A percentile compares a stretch with the other conserved stretches of the same genome.
Conservation (phyloP, 2,888 invertebrate species). For the Troides helena region DNA sequence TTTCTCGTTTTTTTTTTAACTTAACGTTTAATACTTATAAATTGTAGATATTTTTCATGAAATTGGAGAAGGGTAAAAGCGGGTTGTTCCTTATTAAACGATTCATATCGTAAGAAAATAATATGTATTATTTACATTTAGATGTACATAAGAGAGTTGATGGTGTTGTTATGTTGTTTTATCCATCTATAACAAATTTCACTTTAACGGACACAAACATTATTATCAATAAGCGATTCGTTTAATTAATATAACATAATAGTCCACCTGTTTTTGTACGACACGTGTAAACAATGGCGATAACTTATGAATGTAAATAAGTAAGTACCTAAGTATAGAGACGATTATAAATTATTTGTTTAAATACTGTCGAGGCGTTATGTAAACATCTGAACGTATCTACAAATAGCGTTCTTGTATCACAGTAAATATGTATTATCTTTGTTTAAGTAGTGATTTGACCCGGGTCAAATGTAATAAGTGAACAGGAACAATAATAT, state of each 20-base stretch:
- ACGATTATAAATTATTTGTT: constrained; percentile 26
- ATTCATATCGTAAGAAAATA: too few relatives aligned
- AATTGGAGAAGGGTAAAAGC: background rate
- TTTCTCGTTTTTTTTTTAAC: constrained; percentile 4
- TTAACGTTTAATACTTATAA: constrained; percentile 5
- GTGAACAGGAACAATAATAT: constrained; percentile 22
- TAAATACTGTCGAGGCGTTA: constrained; percentile 17
- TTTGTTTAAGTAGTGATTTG: constrained; percentile 23
- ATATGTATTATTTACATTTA: background rate
- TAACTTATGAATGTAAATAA: constrained; percentile 31
- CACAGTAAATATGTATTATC: constrained; percentile 24
- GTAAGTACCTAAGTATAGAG: constrained; percentile 20
- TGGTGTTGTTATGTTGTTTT: constrained; percentile 1
- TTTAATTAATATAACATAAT: constrained; percentile 32
- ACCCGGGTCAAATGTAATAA: constrained; percentile 25
- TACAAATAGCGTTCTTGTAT: constrained; percentile 17
- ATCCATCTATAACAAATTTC: constrained; percentile 8
- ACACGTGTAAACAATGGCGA: constrained; percentile 34
- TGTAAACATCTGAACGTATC: constrained; percentile 24
- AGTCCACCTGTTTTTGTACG: constrained; percentile 30
- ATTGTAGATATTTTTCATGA: background rate
- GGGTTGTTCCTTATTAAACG: background rate
- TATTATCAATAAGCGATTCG: constrained; percentile 43
- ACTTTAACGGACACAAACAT: constrained; percentile 48
- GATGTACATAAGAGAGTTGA: constrained; percentile 4